Percentiles rank a stretch among this genome's conserved stretches.
Conservation (phyloP, 2,113 vertebrate genomes). For the Turnix velox region DNA sequence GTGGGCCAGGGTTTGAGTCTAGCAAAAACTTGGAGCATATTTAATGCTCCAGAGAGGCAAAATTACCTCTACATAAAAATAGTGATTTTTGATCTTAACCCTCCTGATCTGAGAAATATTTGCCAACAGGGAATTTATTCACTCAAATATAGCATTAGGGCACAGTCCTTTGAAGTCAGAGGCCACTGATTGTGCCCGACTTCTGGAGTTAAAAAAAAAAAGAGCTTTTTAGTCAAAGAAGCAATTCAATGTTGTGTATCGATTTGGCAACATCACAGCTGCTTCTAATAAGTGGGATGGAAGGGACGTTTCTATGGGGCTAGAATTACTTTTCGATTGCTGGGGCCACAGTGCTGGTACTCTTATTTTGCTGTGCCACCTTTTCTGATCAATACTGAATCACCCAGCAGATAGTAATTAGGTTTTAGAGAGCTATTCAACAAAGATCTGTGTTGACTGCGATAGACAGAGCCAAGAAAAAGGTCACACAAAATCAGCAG, state of each 20-base stretch:
- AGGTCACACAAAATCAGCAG: conserved; percentile 88
- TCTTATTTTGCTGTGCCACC: conserved; percentile 87
- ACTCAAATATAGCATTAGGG: conserved; percentile 75
- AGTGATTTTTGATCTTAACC: conserved; percentile 52
- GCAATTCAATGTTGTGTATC: conserved; percentile 90
- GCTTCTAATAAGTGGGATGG: conserved; percentile 90
- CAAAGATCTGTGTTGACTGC: conserved; percentile 86
- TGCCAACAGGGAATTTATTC: conserved; percentile 73
- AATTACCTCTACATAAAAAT: conserved; percentile 34
- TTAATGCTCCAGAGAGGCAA: neutral
- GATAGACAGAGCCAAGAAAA: conserved; percentile 84
- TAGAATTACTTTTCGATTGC: conserved; percentile 97
- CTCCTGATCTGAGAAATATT: conserved; percentile 59
- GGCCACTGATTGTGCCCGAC: conserved; percentile 86
- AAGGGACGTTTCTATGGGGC: conserved; percentile 80
- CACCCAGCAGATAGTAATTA: conserved; percentile 92
- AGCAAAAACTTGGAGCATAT: neutral
- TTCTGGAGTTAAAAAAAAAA: conserved; percentile 75
- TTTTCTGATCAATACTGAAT: conserved; percentile 92
- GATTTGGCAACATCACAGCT: conserved; percentile 93
- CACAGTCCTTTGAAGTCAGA: conserved; percentile 82
- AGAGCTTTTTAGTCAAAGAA: conserved; percentile 84
- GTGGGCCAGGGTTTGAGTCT: neutral
- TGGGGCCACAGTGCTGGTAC: conserved; percentile 82
- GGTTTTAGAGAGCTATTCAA: conserved; percentile 84